phyloP scores from a whole-genome alignment of 2,797 vertebrate genomes.

The Fundulus diaphanus region DNA sequence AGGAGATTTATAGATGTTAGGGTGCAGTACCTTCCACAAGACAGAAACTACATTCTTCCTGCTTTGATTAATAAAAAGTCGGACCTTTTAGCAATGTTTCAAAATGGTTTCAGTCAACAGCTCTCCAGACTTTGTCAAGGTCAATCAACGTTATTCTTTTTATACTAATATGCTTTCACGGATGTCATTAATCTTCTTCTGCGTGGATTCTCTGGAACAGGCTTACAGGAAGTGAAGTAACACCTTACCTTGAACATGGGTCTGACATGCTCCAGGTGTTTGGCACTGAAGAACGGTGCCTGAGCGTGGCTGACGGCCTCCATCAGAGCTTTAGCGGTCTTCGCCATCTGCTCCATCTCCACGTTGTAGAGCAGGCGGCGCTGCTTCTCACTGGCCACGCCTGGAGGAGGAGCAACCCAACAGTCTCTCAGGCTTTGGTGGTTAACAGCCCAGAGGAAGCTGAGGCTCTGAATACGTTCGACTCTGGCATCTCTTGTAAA shows the following conservation, averaged over 20 bases:
- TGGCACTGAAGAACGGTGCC: conserved; percentile 97
- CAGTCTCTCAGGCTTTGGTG: not conserved
- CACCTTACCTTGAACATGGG: conserved; percentile 96
- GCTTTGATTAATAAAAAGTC: no score
- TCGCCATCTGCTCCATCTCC: conserved; percentile 99
- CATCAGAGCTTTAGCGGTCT: conserved; percentile 98
- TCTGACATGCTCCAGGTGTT: conserved; percentile 96
- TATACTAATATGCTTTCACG: no score
- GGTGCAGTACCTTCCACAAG: no score
- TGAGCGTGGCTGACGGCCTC: conserved; percentile 98
- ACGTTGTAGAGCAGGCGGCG: conserved; percentile 94
- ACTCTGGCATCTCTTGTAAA: not conserved
- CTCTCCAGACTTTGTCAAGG: no score
- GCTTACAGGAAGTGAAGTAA: not conserved
- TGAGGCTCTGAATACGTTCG: not conserved
- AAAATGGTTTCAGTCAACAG: no score
- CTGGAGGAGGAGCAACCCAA: conserved; percentile 63
- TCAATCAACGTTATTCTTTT: no score
- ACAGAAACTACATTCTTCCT: no score
- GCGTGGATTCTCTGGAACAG: no score
- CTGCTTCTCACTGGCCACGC: conserved; percentile 96
- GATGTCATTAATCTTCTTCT: no score
- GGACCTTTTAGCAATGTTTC: no score
- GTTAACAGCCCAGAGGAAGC: not conserved
- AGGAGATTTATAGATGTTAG: not conserved